phyloP scores from a whole-genome alignment of 1,140 invertebrate species.

The Drosophila suzukii region DNA sequence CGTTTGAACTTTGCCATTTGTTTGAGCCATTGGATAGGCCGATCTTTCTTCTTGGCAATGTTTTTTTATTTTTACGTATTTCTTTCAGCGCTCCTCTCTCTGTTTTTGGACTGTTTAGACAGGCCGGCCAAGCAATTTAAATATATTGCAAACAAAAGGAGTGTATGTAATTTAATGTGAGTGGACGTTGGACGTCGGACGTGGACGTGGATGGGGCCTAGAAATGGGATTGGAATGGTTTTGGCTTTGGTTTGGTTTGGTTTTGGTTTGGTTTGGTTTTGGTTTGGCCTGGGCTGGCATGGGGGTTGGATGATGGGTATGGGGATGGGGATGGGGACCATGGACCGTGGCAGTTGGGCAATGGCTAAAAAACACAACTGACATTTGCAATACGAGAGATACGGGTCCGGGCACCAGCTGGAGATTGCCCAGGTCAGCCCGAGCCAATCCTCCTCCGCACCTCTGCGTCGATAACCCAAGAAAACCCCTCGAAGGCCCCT shows the following conservation, averaged over 20 bases:
- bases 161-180: slow-evolving; percentile 77
- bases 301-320: slow-evolving; percentile 7
- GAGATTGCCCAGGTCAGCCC: slow-evolving; percentile 44
- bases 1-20: slow-evolving; percentile 82
- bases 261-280: background rate
- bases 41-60: slow-evolving; percentile 63
- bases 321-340: slow-evolving; percentile 1
- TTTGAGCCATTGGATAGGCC: slow-evolving; percentile 80
- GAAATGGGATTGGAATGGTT: slow-evolving; percentile 40
- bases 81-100: slow-evolving; percentile 13
- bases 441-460: slow-evolving; percentile 39
- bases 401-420: slow-evolving; percentile 49
- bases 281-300: too few relatives aligned
- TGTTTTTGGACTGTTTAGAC: slow-evolving; percentile 63
- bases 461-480: slow-evolving; percentile 14
- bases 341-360: slow-evolving; percentile 50
- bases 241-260: slow-evolving; percentile 11
- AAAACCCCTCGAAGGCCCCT: background rate
- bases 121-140: slow-evolving; percentile 68
- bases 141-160: slow-evolving; percentile 77
- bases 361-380: slow-evolving; percentile 44
- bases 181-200: slow-evolving; percentile 32
- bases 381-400: slow-evolving; percentile 44
- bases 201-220: slow-evolving; percentile 39
- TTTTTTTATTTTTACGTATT: slow-evolving; percentile 21